Evolutionary conservation across 1,140 invertebrate genomes (phyloP).

Genomic region (Epicauta chinensis): DNA sequence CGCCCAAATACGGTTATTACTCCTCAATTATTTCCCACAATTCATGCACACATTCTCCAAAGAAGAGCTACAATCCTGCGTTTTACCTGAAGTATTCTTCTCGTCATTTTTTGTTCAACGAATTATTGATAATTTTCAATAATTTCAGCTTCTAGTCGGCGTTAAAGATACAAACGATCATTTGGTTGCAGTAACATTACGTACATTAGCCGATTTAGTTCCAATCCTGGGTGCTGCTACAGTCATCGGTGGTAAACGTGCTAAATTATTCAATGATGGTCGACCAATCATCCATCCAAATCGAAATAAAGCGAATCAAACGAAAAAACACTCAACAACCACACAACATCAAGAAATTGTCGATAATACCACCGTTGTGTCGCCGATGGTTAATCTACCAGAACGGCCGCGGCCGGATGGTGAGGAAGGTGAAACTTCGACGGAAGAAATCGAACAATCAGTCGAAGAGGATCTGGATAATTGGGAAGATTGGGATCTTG

Average conservation of each 20-base stretch:
- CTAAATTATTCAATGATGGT: conserved; percentile 75
- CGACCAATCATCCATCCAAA: conserved; percentile 50
- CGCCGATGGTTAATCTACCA: conserved; percentile 45
- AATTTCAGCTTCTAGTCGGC: conserved; percentile 65
- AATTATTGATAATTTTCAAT: conserved; percentile 9
- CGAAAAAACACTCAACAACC: conserved; percentile 31
- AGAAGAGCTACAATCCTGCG: conserved; percentile 59
- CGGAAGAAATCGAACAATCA: conserved; percentile 40
- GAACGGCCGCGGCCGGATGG: conserved; percentile 74
- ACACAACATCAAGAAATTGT: neutral
- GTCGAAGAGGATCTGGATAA: conserved; percentile 42
- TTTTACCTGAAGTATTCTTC: conserved; percentile 70
- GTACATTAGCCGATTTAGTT: conserved; percentile 72
- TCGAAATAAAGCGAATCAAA: conserved; percentile 8
- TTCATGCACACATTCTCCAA: conserved; percentile 63
- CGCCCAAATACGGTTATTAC: conserved; percentile 61
- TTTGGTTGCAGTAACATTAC: conserved; percentile 70
- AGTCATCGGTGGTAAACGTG: conserved; percentile 74
- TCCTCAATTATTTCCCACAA: conserved; percentile 64
- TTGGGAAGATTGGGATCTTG: conserved; percentile 74
- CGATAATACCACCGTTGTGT: conserved; percentile 4
- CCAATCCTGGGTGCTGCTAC: conserved; percentile 71
- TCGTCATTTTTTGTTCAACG: no score
- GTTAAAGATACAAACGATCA: conserved; percentile 76
- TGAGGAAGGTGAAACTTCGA: conserved; percentile 62